Evolutionary conservation across 2,113 vertebrate genomes (phyloP).

Genomic region (Nothobranchius kuhntae): DNA sequence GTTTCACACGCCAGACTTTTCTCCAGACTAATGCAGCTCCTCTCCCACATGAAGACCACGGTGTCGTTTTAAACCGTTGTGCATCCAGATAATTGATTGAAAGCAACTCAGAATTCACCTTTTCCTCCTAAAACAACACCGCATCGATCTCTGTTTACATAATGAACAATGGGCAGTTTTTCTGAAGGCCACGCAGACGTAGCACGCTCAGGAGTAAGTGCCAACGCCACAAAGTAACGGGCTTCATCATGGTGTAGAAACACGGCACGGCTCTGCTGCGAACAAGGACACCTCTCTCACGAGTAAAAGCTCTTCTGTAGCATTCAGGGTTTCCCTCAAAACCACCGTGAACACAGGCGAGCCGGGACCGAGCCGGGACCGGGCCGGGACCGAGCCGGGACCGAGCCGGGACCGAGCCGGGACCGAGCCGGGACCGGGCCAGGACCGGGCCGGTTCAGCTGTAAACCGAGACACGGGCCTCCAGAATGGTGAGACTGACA

Average conservation of each 20-base stretch:
- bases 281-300: slow-evolving; percentile 34
- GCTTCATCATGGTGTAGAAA: not conserved
- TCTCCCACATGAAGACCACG: slow-evolving; percentile 5
- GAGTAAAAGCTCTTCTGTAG: slow-evolving; percentile 1
- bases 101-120: slow-evolving; percentile 1
- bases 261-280: not conserved
- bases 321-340: slow-evolving; percentile 11
- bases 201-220: slow-evolving; percentile 9
- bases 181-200: slow-evolving; percentile 21
- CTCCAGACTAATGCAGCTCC: slow-evolving; percentile 44
- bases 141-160: not conserved
- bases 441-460: not conserved
- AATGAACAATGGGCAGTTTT: slow-evolving; percentile 14
- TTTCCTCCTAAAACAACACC: not conserved
- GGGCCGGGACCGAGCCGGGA: not conserved
- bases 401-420: not conserved
- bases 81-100: slow-evolving; percentile 3
- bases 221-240: slow-evolving; percentile 7
- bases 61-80: slow-evolving; percentile 10
- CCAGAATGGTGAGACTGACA: slow-evolving; percentile 8
- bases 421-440: too few species aligned
- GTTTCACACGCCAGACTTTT: slow-evolving; percentile 64
- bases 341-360: slow-evolving; percentile 6
- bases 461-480: slow-evolving; percentile 20
- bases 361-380: not conserved